Evolutionary conservation across 2,888 invertebrate genomes (phyloP).

Genomic region (Ferrisia virgata): DNA sequence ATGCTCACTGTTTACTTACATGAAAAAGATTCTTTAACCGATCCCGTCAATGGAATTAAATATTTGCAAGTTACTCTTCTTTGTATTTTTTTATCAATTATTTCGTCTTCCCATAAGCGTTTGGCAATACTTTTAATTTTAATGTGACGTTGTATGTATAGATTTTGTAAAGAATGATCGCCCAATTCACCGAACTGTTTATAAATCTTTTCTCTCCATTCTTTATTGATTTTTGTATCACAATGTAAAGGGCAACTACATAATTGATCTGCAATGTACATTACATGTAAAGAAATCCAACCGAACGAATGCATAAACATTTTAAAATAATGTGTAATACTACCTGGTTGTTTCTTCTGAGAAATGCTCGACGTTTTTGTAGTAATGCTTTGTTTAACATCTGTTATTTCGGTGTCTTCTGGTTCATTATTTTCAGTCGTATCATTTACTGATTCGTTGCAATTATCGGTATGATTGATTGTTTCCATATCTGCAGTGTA

Average conservation of each 20-base stretch:
- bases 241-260: slow-evolving; percentile 60
- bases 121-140: slow-evolving; percentile 40
- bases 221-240: slow-evolving; percentile 55
- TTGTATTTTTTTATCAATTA: slow-evolving; percentile 50
- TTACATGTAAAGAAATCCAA: background rate
- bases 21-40: slow-evolving; percentile 2
- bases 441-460: background rate
- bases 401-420: background rate
- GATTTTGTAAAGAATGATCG: slow-evolving; percentile 18
- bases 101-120: slow-evolving; percentile 49
- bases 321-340: too few species aligned
- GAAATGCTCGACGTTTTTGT: background rate
- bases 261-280: slow-evolving; percentile 53
- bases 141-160: slow-evolving; percentile 32
- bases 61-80: slow-evolving; percentile 59
- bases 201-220: slow-evolving; percentile 31
- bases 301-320: background rate
- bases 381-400: background rate
- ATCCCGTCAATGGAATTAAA: slow-evolving; percentile 53
- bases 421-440: background rate
- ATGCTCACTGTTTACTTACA: background rate
- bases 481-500: too few species aligned
- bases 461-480: background rate
- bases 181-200: slow-evolving; percentile 18
- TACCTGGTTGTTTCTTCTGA: background rate